Base-by-base conservation (phyloP, 2,888 invertebrate genomes). In the Esperia sulphurella region DNA sequence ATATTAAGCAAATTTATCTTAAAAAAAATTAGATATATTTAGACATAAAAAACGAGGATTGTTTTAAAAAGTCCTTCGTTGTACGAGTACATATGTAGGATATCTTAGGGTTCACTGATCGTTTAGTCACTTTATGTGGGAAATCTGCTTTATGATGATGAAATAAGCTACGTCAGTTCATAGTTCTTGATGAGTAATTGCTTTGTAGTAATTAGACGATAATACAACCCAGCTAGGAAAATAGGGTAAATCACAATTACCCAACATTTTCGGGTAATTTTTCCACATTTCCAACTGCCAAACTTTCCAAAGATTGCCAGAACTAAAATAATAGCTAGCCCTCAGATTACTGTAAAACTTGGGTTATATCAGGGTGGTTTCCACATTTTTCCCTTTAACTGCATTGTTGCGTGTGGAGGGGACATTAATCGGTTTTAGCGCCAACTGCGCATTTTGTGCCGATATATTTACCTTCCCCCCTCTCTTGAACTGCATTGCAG, bases 401-500 rank as follows among this genome's bases (percentile, higher is more conserved):
- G 79, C 78, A 76, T 59, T 60, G 71, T 83, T 65, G 84, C 84
- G 84, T 84, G 84, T 52, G 63, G 52, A 63, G 59, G 53, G 51
- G 57, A 68, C 83, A 83, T 83, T 83, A 82, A 83, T 83, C 75
- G 77, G 76, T 68, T 79, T 71, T 71, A 76, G 68, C 77, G 71
- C 71, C 60, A 59, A 62, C 64, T 70, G 73, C 71, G 71, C 75
- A 67, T 72, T 78, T 72, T 61, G 48, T 57, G 60, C 65, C 65
- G 65, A 72, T 71, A 68, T 71, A 74, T 71, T 63, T 52, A 54
- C 52, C 55, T 59, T 59, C 55, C 52, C 52, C 50, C 48, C 51
- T 28, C 43, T 59, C 61, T 57, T 63, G 66, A 69, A 66, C 79
- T 78, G 79, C 79, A 78, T 67, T 80, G 79, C 80, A 61, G 77